phyloP scores from a whole-genome alignment of 2,797 vertebrate genomes.

The Leuciscus waleckii region DNA sequence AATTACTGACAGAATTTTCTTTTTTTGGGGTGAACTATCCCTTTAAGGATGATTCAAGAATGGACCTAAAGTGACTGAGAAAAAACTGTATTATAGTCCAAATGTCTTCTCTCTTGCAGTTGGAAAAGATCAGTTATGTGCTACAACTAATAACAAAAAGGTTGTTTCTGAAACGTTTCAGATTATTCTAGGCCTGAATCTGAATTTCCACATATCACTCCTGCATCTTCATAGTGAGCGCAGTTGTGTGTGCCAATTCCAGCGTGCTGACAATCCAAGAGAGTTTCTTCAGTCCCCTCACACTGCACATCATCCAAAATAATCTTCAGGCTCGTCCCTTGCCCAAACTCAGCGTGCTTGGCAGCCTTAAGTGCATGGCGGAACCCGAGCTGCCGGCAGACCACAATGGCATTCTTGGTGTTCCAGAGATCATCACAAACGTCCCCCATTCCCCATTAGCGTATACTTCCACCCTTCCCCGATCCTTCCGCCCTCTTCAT shows the following conservation, averaged over 20 bases:
- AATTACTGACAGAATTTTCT: not conserved
- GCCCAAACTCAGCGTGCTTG: constrained; percentile 89
- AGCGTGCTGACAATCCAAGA: constrained; percentile 86
- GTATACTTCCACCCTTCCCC: constrained; percentile 88
- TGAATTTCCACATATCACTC: constrained; percentile 83
- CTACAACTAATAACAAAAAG: constrained; percentile 36
- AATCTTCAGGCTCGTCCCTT: constrained; percentile 81
- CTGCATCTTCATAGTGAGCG: constrained; percentile 88
- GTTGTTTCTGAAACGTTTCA: constrained; percentile 29
- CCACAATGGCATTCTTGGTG: constrained; percentile 78
- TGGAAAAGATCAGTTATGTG: constrained; percentile 56
- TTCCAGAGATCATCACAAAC: constrained; percentile 93
- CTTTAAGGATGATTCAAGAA: not conserved
- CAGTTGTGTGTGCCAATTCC: constrained; percentile 86
- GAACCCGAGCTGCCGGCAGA: constrained; percentile 92
- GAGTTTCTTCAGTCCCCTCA: constrained; percentile 79
- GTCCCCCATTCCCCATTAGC: constrained; percentile 84
- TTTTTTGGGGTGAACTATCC: not conserved
- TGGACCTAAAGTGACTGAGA: not conserved
- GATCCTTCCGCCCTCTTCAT: constrained; percentile 67
- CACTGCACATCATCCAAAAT: constrained; percentile 91
- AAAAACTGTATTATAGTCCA: not conserved
- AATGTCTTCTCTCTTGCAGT: not conserved
- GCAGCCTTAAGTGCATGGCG: constrained; percentile 76
- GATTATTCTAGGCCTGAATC: constrained; percentile 53